Conservation (phyloP, 2,888 invertebrate genomes). For the Elmis aenea region DNA sequence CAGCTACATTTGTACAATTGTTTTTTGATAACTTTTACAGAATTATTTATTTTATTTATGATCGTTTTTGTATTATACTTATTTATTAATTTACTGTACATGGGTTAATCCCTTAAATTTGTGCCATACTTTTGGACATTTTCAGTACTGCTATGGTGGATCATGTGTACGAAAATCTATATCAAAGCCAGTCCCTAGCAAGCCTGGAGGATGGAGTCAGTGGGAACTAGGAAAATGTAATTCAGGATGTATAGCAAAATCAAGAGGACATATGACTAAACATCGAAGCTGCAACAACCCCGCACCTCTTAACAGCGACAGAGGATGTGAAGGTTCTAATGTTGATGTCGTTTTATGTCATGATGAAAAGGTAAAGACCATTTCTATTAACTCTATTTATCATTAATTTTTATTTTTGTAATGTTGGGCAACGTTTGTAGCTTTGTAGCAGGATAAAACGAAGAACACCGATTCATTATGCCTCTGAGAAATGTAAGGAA, state of each 20-base stretch:
- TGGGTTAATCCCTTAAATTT: too few relatives aligned
- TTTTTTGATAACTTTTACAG: background rate
- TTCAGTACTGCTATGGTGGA: constrained; percentile 65
- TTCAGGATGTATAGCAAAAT: constrained; percentile 62
- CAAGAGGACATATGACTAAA: constrained; percentile 57
- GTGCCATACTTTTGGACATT: too few relatives aligned
- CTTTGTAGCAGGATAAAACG: constrained; percentile 42
- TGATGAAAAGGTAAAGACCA: constrained; percentile 53
- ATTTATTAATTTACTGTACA: constrained; percentile 3
- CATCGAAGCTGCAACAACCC: constrained; percentile 55
- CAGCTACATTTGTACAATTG: too few relatives aligned
- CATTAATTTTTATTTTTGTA: constrained; percentile 2
- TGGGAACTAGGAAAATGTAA: constrained; percentile 59
- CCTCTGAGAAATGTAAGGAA: constrained; percentile 59
- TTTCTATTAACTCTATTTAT: too few relatives aligned
- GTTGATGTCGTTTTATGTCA: constrained; percentile 64
- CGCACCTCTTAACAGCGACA: constrained; percentile 48
- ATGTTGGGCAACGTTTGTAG: too few relatives aligned
- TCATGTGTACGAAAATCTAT: constrained; percentile 51
- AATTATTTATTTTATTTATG: background rate
- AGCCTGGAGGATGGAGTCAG: constrained; percentile 57
- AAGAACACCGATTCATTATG: constrained; percentile 52
- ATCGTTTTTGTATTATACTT: background rate
- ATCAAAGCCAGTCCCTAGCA: constrained; percentile 40
- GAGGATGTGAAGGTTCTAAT: constrained; percentile 58